Evolutionary conservation across 2,113 vertebrate species (phyloP).

Genomic region (Platanista minor): DNA sequence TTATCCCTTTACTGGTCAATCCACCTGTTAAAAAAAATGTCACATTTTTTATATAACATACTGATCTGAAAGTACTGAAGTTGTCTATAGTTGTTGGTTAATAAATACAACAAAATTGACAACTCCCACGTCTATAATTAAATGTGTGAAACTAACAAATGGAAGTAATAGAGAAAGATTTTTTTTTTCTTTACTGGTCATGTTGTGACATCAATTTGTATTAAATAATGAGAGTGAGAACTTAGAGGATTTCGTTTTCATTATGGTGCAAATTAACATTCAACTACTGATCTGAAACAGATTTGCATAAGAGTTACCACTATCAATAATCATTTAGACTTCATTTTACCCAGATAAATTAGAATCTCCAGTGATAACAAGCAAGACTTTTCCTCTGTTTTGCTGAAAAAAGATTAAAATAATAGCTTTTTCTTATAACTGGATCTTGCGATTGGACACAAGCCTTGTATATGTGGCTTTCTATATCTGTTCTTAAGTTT

Average conservation of each 20-base stretch:
- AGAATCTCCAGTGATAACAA: slow-evolving; percentile 72
- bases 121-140: slow-evolving; percentile 48
- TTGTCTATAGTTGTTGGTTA: background rate
- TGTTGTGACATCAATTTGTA: slow-evolving; percentile 68
- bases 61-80: background rate
- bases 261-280: slow-evolving; percentile 74
- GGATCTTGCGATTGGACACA: slow-evolving; percentile 47
- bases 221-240: slow-evolving; percentile 67
- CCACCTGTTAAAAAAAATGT: background rate
- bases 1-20: background rate
- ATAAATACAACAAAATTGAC: slow-evolving; percentile 48
- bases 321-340: slow-evolving; percentile 77
- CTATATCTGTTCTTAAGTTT: slow-evolving; percentile 53
- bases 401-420: slow-evolving; percentile 65
- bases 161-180: slow-evolving; percentile 53
- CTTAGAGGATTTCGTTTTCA: slow-evolving; percentile 75
- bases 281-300: slow-evolving; percentile 69
- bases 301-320: slow-evolving; percentile 73
- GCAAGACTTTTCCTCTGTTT: slow-evolving; percentile 42
- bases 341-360: slow-evolving; percentile 75
- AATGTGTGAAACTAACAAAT: slow-evolving; percentile 70
- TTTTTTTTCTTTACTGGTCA: slow-evolving; percentile 62
- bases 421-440: slow-evolving; percentile 37
- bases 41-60: background rate
- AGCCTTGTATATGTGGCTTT: slow-evolving; percentile 34